Conservation (phyloP, 2,113 vertebrate species). For the Romanogobio albipinnatus region DNA sequence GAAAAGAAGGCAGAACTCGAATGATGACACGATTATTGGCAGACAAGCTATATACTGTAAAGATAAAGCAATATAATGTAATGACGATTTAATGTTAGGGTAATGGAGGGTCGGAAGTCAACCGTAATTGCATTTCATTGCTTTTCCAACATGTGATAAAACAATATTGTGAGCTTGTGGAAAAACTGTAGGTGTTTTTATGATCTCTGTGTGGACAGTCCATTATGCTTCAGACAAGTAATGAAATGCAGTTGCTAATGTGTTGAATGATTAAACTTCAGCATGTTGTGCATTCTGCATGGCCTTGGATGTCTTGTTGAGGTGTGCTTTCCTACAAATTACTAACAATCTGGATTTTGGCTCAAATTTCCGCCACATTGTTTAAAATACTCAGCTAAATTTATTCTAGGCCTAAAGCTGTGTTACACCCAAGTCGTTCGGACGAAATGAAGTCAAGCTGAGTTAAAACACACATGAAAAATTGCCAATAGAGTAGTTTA, state of each 20-base stretch:
- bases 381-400: constrained; percentile 6
- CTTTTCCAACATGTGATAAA: not conserved
- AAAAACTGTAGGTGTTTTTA: not conserved
- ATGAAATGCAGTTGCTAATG: not conserved
- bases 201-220: not conserved
- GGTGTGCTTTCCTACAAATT: not conserved
- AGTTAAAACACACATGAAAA: constrained; percentile 9
- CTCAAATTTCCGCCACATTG: not conserved
- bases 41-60: not conserved
- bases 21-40: not conserved
- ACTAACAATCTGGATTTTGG: not conserved
- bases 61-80: not conserved
- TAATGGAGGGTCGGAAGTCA: not conserved
- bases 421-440: not conserved
- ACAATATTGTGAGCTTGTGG: not conserved
- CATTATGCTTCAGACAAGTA: constrained; percentile 1
- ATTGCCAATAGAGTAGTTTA: constrained; percentile 29
- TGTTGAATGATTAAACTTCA: not conserved
- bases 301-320: not conserved
- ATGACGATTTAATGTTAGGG: not conserved
- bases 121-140: constrained; percentile 8
- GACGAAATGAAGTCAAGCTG: constrained; percentile 34
- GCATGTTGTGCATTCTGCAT: not conserved
- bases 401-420: constrained; percentile 14
- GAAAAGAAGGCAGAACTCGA: not conserved